Percentiles rank a stretch among this genome's conserved stretches.
These are phyloP conservation scores for Pogonomyrmex californicus DNA, from an alignment of 1,140 invertebrate genomes.

Conservation along the genomic window DNA sequence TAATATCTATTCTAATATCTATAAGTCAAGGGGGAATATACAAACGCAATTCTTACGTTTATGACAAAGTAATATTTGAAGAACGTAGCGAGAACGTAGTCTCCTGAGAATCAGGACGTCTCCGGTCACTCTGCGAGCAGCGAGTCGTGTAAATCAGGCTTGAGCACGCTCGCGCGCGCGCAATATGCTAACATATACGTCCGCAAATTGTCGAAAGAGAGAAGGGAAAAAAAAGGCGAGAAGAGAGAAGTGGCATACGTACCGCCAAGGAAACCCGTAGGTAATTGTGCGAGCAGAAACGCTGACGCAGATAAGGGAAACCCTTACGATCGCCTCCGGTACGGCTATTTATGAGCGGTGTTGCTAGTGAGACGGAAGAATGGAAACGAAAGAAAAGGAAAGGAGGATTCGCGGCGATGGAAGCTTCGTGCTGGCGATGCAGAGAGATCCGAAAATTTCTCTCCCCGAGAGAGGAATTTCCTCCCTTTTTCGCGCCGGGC, in stretches of 20 bases:
- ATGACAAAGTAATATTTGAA: neutral
- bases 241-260: slow-evolving; percentile 20
- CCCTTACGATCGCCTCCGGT: slow-evolving; percentile 71
- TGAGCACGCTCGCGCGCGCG: slow-evolving; percentile 25
- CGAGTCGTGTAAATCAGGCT: slow-evolving; percentile 38
- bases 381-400: slow-evolving; percentile 45
- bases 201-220: slow-evolving; percentile 59
- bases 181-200: slow-evolving; percentile 30
- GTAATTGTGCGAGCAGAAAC: slow-evolving; percentile 75
- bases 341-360: slow-evolving; percentile 73
- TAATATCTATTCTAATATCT: neutral
- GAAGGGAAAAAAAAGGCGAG: neutral
- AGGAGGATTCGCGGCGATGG: slow-evolving; percentile 41
- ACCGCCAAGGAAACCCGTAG: slow-evolving; percentile 69
- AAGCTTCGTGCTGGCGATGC: neutral
- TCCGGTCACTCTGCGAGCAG: neutral
- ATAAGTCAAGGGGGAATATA: neutral
- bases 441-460: slow-evolving; percentile 62
- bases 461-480: slow-evolving; percentile 49
- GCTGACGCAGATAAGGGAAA: slow-evolving; percentile 76
- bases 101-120: neutral
- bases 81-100: neutral
- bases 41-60: neutral
- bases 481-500: slow-evolving; percentile 9
- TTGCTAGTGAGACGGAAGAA: slow-evolving; percentile 62